phyloP scores from a whole-genome alignment of 2,797 vertebrate species.

The Gadopsis marmoratus region DNA sequence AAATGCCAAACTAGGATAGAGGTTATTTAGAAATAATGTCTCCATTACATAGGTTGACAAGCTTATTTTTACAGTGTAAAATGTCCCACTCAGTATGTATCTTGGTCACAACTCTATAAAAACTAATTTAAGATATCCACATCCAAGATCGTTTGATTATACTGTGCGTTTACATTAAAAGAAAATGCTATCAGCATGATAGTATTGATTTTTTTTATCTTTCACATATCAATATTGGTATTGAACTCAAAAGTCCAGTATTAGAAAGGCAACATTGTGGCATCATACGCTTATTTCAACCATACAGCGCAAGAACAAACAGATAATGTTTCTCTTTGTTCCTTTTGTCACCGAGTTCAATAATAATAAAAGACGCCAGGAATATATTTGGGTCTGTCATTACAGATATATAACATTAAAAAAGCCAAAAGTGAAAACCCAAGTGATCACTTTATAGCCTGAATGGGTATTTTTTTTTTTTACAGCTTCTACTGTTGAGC shows the following conservation, averaged over 20 bases:
- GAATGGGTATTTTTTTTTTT: slow-evolving; percentile 18
- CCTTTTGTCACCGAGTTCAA: not conserved
- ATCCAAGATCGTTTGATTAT: not conserved
- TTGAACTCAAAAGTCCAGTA: not conserved
- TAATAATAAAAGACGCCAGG: not conserved
- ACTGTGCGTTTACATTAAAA: not conserved
- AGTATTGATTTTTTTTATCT: not conserved
- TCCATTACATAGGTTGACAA: not conserved
- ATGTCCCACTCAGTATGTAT: not conserved
- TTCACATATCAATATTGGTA: not conserved
- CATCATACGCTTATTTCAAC: not conserved
- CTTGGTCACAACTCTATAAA: not conserved
- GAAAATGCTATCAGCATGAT: not conserved
- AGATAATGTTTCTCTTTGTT: not conserved
- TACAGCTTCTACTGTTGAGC: not conserved
- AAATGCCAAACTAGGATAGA: not conserved
- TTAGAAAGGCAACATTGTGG: not conserved
- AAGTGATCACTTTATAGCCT: not conserved
- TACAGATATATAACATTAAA: slow-evolving; percentile 9
- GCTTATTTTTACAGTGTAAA: not conserved
- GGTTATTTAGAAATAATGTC: not conserved
- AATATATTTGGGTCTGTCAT: not conserved
- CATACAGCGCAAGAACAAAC: no score
- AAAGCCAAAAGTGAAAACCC: not conserved
- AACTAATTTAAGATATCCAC: not conserved